Conservation (phyloP, 2,797 vertebrate species). For the Micromesistius poutassou region DNA sequence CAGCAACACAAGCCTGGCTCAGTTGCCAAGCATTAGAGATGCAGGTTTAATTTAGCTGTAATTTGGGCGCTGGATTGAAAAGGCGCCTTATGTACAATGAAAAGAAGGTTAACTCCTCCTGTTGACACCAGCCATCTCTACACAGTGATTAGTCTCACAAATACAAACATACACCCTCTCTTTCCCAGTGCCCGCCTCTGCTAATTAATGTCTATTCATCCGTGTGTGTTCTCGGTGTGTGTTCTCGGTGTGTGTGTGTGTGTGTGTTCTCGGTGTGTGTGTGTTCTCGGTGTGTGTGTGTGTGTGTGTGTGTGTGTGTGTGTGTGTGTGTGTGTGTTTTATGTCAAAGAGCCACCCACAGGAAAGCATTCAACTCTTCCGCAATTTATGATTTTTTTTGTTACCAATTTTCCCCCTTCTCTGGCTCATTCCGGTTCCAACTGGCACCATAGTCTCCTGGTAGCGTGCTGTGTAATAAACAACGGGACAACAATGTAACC, state of each 20-base stretch:
- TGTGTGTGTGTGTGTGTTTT: not conserved
- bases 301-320: constrained; percentile 1
- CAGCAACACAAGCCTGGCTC: not conserved
- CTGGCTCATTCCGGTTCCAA: not conserved
- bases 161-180: no score
- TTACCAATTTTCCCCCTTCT: not conserved
- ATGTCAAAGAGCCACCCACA: not conserved
- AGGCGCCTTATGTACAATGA: not conserved
- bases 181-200: not conserved
- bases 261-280: no score
- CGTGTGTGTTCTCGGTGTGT: not conserved
- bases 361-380: not conserved
- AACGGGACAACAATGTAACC: no score
- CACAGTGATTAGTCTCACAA: not conserved
- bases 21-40: not conserved
- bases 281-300: not conserved
- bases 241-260: no score
- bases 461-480: no score
- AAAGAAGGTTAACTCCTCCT: not conserved
- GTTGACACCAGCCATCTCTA: not conserved
- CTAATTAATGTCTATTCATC: constrained; percentile 4
- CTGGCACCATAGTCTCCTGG: no score
- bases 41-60: not conserved
- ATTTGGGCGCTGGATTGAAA: not conserved
- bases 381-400: not conserved